Conservation (phyloP, 2,888 invertebrate species). For the Pachydiplax longipennis region DNA sequence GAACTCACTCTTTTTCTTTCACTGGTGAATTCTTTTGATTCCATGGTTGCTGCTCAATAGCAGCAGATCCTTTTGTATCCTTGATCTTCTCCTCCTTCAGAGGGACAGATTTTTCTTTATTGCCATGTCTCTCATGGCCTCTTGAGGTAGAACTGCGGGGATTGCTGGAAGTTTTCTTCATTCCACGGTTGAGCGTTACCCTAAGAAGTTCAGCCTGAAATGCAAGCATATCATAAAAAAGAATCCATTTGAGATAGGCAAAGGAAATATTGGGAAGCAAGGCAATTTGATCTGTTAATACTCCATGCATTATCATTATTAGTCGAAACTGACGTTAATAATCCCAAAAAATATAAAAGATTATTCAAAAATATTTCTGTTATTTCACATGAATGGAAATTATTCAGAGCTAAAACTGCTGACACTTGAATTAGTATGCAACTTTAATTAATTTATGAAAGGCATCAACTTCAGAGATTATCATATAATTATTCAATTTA, state of each 20-base stretch:
- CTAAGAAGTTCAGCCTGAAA: not conserved
- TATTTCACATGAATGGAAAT: too few species aligned
- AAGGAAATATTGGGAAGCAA: too few species aligned
- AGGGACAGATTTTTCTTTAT: not conserved
- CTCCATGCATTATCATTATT: not conserved
- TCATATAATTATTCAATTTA: too few species aligned
- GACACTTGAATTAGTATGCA: too few species aligned
- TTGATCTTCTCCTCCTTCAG: not conserved
- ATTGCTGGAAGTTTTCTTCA: not conserved
- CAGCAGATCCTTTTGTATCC: not conserved
- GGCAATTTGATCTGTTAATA: too few species aligned
- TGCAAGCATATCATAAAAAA: not conserved
- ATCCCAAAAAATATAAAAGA: not conserved
- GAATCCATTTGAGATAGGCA: not conserved
- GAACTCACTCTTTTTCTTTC: constrained; percentile 14
- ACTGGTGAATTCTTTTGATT: constrained; percentile 4
- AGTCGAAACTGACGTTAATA: not conserved
- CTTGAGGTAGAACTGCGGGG: not conserved
- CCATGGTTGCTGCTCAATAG: not conserved
- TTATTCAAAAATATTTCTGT: too few species aligned
- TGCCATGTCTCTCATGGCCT: not conserved
- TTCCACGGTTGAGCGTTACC: not conserved
- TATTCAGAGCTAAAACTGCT: too few species aligned
- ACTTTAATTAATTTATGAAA: too few species aligned
- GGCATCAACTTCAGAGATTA: too few species aligned